A percentile compares a stretch with the other conserved stretches of the same genome.
phyloP scores from a whole-genome alignment of 2,113 vertebrate species.

The Kryptolebias marmoratus region DNA sequence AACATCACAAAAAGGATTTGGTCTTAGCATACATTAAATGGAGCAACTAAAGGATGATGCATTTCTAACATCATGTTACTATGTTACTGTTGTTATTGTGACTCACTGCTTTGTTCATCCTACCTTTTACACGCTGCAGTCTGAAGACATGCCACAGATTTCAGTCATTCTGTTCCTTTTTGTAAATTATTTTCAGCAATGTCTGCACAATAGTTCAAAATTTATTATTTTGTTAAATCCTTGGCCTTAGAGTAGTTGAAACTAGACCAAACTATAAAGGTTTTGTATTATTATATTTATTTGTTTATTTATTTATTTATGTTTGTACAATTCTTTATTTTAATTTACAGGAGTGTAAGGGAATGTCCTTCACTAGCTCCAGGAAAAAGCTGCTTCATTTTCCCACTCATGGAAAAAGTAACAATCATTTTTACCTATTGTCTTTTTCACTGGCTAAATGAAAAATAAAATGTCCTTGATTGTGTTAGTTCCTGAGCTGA shows the following conservation, averaged over 20 bases:
- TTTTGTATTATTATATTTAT: slow-evolving; percentile 4
- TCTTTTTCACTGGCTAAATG: no score
- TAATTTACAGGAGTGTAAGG: slow-evolving; percentile 14
- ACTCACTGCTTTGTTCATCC: not conserved
- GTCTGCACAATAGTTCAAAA: slow-evolving; percentile 38
- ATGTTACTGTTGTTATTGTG: not conserved
- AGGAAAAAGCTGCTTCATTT: slow-evolving; percentile 17
- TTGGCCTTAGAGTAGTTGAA: slow-evolving; percentile 33
- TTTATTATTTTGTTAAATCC: slow-evolving; percentile 25
- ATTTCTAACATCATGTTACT: no score
- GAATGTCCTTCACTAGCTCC: slow-evolving; percentile 38
- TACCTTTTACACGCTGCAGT: not conserved
- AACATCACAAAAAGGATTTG: no score
- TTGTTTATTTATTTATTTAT: no score
- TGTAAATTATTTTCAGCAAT: slow-evolving; percentile 39
- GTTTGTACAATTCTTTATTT: slow-evolving; percentile 35
- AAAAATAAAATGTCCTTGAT: no score
- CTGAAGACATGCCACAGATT: not conserved
- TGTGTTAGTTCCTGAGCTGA: no score
- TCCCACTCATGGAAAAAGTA: not conserved
- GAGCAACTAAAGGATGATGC: no score
- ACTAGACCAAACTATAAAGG: slow-evolving; percentile 52
- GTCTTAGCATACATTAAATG: no score
- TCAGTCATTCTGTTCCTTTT: slow-evolving; percentile 12
- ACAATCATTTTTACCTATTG: not conserved